A percentile compares a stretch with the other conserved stretches of the same genome.
Evolutionary conservation across 1,140 invertebrate species (phyloP).

Genomic region (Batillaria attramentaria): DNA sequence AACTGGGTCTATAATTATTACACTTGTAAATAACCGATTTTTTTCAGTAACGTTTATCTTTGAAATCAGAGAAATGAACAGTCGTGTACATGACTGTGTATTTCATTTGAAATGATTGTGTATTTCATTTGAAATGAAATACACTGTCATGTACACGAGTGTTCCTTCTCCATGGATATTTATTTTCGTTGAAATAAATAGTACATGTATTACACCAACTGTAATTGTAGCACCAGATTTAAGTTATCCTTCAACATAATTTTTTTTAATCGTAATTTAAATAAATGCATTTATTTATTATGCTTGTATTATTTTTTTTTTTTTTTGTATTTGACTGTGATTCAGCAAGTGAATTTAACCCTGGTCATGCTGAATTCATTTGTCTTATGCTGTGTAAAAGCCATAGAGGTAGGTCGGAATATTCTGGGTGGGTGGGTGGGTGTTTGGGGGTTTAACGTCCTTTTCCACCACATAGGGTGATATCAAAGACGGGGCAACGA

Average conservation of each 20-base stretch:
- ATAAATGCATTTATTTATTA: not conserved
- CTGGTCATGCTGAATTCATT: too few species aligned
- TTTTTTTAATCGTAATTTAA: not conserved
- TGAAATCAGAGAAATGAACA: not conserved
- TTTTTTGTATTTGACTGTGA: too few species aligned
- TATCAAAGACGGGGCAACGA: too few species aligned
- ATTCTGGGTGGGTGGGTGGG: not conserved
- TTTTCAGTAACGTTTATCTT: not conserved
- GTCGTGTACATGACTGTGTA: not conserved
- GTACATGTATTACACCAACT: not conserved
- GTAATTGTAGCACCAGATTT: not conserved
- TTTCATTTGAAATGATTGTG: not conserved
- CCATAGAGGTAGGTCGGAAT: not conserved
- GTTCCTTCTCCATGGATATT: too few species aligned
- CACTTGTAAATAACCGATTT: not conserved
- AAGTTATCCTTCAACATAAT: not conserved
- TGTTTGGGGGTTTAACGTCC: too few species aligned
- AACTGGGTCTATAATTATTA: not conserved
- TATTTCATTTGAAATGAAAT: not conserved
- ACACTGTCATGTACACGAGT: not conserved
- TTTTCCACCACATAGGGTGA: too few species aligned
- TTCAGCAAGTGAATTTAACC: not conserved
- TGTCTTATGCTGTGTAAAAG: not conserved
- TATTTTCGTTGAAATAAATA: not conserved
- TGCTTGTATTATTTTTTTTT: too few species aligned